Evolutionary conservation across 2,888 invertebrate genomes (phyloP).

Genomic region (Cephus nigrinus): DNA sequence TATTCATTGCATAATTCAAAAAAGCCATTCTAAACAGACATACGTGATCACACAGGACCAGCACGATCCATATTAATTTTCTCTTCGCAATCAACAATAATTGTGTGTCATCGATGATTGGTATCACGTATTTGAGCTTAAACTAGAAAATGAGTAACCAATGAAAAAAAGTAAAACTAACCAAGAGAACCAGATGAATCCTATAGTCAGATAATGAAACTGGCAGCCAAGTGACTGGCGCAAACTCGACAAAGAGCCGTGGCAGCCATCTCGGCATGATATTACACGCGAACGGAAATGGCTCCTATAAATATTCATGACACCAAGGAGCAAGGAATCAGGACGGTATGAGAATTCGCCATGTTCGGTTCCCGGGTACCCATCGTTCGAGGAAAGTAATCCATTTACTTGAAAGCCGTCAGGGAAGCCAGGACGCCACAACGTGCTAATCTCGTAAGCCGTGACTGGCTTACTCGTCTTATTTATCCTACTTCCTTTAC

Average conservation of each 20-base stretch:
- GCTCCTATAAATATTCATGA: conserved; percentile 47
- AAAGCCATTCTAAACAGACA: not conserved
- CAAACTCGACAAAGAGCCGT: not conserved
- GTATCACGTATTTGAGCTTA: not conserved
- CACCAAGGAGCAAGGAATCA: conserved; percentile 35
- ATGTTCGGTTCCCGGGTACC: conserved; percentile 28
- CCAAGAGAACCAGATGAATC: not conserved
- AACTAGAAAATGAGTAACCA: not conserved
- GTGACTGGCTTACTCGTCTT: not conserved
- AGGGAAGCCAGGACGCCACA: not conserved
- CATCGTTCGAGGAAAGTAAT: conserved; percentile 40
- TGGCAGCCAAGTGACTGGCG: not conserved
- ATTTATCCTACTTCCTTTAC: not conserved
- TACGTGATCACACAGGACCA: too few relatives aligned
- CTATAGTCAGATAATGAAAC: not conserved
- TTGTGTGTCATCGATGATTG: not conserved
- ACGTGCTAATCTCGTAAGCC: not conserved
- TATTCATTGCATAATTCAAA: not conserved
- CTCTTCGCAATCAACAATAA: too few relatives aligned
- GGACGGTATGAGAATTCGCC: not conserved
- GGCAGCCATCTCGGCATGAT: not conserved
- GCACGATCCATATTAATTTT: too few relatives aligned
- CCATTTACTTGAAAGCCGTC: conserved; percentile 26
- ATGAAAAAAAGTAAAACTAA: not conserved
- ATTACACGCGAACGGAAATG: not conserved